Base-by-base conservation (phyloP, 2,888 invertebrate species). In the Scotopteryx bipunctaria region DNA sequence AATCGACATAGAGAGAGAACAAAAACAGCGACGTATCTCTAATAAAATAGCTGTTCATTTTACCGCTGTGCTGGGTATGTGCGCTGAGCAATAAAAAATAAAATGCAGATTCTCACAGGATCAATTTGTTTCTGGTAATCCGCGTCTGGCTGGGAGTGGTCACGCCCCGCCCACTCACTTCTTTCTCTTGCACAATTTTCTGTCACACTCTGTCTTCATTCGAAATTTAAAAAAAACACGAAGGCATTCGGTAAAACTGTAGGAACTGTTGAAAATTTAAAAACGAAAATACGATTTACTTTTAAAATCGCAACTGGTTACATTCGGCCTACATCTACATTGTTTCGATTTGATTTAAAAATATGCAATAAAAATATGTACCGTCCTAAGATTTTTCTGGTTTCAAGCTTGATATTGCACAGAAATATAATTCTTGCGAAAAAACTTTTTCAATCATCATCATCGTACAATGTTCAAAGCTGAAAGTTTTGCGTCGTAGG, bases 91-190 rank as follows among this genome's bases (percentile, higher is more conserved):
- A 63, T 55, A 51, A 54, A 62, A 53, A 54, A 56, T 69, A 71
- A 73, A 74, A 69, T 67, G 62, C 63, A 67, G 74, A 76, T 74
- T 67, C 72, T 45, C 48, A 40, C 51, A 49, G 67, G 70, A 78
- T 73, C 77, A 71, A 77, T 78, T 76, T 68, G 67, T 76, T 78
- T 76, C 67, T 38, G 63, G 58, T 66, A 68, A 67, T 70, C 69
- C 71, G 63, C 62, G 59, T 66, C 65, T 48, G 48, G 54, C 75
- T 73, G 79, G 81, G 78, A 73, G 78, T 76, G 76, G 76, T 69
- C 67, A 51, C 11, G 72, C 71, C 71, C 69, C 76, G 73, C 79
- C 76, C 51, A 42, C 15, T 19, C 35, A 42, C 48, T 59, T 51
- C 58, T 58, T 59, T 58, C 55, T 54, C 54, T 61, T 49, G 36